Evolutionary conservation across 2,797 vertebrate genomes (phyloP), one percentile per base, ranked within the genome.

Genomic region (Champsocephalus esox): DNA sequence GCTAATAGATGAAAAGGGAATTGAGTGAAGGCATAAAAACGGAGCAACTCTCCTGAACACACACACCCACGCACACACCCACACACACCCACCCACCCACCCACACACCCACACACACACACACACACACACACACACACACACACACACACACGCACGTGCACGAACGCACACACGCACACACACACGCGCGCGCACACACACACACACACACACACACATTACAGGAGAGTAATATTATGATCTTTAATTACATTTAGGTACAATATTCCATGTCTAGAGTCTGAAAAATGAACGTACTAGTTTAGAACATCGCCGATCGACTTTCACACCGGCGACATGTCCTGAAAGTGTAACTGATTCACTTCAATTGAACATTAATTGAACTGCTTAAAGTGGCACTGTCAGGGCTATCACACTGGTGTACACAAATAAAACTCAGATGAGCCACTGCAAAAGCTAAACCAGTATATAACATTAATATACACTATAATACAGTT

Each of bases 341-440:
- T 52, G 52, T 70, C 38, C 66, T 67, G 45, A 58, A 46, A 62
- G 21, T 55, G 24, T 43, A 46, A 34, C 14, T 17, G 48, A 3
- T 38, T 58, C 9, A 59, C 38, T 65, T 61, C 21, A 13, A 45
- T 16, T 59, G 2, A 63, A 64, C 48, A 34, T 32, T 44, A 52
- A 65, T 38, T 51, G 12, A 66, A 56, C 12, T 70, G 38, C 73
- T 65, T 55, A 9, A 58, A 46, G 72, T 52, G 60, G 66, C 52
- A 12, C 12, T 59, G 46, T 49, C 17, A 17, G 28, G 41, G 34
- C 34, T 24, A 51, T 70, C 38, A 66, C 32, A 43, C 58, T 8
- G 62, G 13, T 32, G 41, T n/a, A 57, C n/a, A 4, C 4, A 66
- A 9, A 51, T 59, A 59, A 43, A 55, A 56, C 46, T 19, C 34